A percentile compares a stretch with the other conserved stretches of the same genome.
Conservation (phyloP, 2,113 vertebrate genomes). For the Oryzias celebensis region DNA sequence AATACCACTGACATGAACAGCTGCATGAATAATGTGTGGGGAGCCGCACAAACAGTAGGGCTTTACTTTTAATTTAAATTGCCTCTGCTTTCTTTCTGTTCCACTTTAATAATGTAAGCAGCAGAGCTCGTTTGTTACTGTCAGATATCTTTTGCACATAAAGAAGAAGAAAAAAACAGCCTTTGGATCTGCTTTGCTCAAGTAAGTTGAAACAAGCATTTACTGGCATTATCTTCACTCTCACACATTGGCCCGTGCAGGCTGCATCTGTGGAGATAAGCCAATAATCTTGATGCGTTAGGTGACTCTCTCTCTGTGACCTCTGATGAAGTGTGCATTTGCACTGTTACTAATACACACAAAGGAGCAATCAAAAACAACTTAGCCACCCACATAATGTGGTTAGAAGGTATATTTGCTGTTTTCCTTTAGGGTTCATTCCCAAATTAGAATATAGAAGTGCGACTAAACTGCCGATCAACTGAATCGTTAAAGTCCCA, state of each 20-base stretch:
- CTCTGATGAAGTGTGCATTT: slow-evolving; percentile 34
- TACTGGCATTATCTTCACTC: slow-evolving; percentile 29
- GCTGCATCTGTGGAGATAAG: slow-evolving; percentile 43
- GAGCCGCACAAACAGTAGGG: slow-evolving; percentile 5
- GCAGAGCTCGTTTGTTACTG: slow-evolving; percentile 12
- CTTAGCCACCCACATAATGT: slow-evolving; percentile 25
- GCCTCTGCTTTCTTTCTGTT: slow-evolving; percentile 1
- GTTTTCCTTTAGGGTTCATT: slow-evolving; percentile 3
- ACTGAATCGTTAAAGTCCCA: no score
- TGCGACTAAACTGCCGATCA: not conserved
- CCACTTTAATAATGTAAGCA: slow-evolving; percentile 16
- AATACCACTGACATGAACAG: slow-evolving; percentile 20
- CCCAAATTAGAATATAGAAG: slow-evolving; percentile 27
- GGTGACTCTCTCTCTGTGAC: slow-evolving; percentile 23
- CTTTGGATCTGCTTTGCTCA: slow-evolving; percentile 28
- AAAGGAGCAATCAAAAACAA: slow-evolving; percentile 24
- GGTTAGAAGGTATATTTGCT: slow-evolving; percentile 27
- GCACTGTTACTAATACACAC: slow-evolving; percentile 25
- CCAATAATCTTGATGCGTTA: slow-evolving; percentile 25
- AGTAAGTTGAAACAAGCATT: slow-evolving; percentile 32
- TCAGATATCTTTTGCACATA: slow-evolving; percentile 17
- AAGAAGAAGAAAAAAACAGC: not conserved
- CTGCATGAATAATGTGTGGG: slow-evolving; percentile 38
- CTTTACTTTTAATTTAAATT: slow-evolving; percentile 17
- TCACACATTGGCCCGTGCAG: slow-evolving; percentile 19